These are phyloP conservation scores for Heterotilapia buettikoferi DNA, from an alignment of 2,113 vertebrate species.

Conservation along the genomic window DNA sequence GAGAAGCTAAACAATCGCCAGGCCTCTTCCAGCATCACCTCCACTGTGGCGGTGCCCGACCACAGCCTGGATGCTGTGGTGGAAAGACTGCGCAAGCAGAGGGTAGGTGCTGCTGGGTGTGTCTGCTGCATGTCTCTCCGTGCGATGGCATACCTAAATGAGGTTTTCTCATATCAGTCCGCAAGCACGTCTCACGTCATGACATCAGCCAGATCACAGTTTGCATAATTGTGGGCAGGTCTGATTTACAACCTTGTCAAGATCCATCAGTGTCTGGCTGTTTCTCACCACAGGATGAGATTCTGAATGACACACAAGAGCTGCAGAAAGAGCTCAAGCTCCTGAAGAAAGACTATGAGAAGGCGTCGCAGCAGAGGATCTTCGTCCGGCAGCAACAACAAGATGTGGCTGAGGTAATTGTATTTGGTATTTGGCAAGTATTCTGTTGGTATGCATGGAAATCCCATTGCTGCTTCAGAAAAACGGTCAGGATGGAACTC, in stretches of 20 bases:
- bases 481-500: background rate
- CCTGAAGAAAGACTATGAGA: constrained; percentile 44
- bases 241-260: background rate
- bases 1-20: background rate
- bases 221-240: background rate
- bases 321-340: constrained; percentile 49
- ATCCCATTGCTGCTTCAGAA: background rate
- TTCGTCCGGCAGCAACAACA: constrained; percentile 43
- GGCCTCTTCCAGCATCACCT: background rate
- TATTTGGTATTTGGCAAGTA: background rate
- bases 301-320: constrained; percentile 40
- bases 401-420: constrained; percentile 63
- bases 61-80: constrained; percentile 59
- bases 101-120: constrained; percentile 47
- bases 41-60: background rate
- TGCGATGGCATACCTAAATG: background rate
- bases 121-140: constrained; percentile 1
- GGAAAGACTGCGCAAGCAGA: constrained; percentile 59
- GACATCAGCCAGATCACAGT: background rate
- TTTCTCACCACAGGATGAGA: constrained; percentile 59
- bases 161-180: background rate
- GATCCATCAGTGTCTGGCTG: background rate
- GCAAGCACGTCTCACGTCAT: background rate
- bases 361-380: constrained; percentile 43
- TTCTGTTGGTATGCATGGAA: background rate